Evolutionary conservation across 2,888 invertebrate genomes (phyloP).

Genomic region (Acanthopleura granulata): DNA sequence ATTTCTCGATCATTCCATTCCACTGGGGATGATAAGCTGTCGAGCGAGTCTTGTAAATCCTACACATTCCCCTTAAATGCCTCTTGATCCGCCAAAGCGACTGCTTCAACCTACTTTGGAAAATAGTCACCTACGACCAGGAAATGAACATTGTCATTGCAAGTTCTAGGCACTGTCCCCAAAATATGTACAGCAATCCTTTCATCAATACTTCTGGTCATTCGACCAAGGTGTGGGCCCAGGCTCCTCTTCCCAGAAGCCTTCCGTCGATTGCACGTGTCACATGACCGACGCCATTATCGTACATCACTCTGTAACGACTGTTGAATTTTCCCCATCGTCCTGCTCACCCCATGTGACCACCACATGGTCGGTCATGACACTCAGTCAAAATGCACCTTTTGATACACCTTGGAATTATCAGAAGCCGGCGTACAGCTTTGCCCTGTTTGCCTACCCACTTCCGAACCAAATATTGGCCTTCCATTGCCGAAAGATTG

Average conservation of each 20-base stretch:
- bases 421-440: neutral
- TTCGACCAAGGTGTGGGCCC: neutral
- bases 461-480: neutral
- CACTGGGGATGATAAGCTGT: conserved; percentile 35
- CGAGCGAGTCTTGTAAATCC: conserved; percentile 29
- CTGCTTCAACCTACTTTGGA: conserved; percentile 33
- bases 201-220: neutral
- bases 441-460: neutral
- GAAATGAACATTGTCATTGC: conserved; percentile 29
- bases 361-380: neutral
- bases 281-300: neutral
- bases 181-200: neutral
- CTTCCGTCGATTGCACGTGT: neutral
- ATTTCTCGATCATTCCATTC: too few species aligned
- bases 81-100: conserved; percentile 30
- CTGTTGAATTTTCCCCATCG: neutral
- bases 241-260: too few species aligned
- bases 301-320: neutral
- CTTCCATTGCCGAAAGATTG: neutral
- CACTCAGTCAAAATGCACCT: neutral
- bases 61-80: conserved; percentile 27
- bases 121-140: conserved; percentile 34
- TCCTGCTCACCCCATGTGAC: neutral
- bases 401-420: neutral
- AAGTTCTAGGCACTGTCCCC: conserved; percentile 23